These are phyloP conservation scores for Scaptomyza montana DNA, from an alignment of 1,140 invertebrate genomes.

Conservation along the genomic window DNA sequence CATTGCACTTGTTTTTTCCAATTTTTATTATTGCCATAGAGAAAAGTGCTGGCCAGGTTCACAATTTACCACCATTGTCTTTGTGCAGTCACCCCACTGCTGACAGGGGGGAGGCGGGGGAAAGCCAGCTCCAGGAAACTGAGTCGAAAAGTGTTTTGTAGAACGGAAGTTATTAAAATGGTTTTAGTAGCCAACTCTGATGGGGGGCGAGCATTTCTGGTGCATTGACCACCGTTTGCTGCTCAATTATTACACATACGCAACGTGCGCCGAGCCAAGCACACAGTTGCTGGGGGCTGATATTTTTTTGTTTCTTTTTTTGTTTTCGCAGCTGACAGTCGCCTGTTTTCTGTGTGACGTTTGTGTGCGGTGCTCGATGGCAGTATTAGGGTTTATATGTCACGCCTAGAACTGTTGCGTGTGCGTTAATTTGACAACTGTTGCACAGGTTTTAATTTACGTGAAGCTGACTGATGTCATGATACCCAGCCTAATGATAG, in stretches of 20 bases:
- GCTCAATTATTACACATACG: slow-evolving; percentile 64
- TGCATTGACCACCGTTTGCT: slow-evolving; percentile 64
- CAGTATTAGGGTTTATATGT: slow-evolving; percentile 75
- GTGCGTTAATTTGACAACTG: slow-evolving; percentile 26
- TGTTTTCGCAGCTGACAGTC: too few species aligned
- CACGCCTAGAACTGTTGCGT: slow-evolving; percentile 42
- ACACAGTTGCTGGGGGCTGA: slow-evolving; percentile 14
- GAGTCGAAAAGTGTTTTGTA: slow-evolving; percentile 69
- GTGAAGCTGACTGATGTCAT: background rate
- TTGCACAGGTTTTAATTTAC: slow-evolving; percentile 9
- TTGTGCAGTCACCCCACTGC: slow-evolving; percentile 50
- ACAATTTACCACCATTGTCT: slow-evolving; percentile 55
- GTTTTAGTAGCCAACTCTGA: slow-evolving; percentile 53
- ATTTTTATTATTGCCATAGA: slow-evolving; percentile 1
- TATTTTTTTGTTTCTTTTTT: too few species aligned
- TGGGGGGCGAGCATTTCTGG: slow-evolving; percentile 33
- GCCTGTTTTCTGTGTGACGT: too few species aligned
- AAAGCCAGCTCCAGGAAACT: slow-evolving; percentile 3
- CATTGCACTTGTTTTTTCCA: slow-evolving; percentile 46
- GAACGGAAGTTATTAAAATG: slow-evolving; percentile 82
- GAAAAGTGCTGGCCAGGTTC: slow-evolving; percentile 13
- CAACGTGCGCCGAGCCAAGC: slow-evolving; percentile 33
- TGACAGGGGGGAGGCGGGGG: background rate
- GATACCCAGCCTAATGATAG: background rate
- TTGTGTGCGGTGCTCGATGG: slow-evolving; percentile 19